A percentile compares a stretch with the other conserved stretches of the same genome.
These are phyloP conservation scores for Alviniconcha marisindica DNA, from an alignment of 1,140 invertebrate genomes.

Conservation along the genomic window DNA sequence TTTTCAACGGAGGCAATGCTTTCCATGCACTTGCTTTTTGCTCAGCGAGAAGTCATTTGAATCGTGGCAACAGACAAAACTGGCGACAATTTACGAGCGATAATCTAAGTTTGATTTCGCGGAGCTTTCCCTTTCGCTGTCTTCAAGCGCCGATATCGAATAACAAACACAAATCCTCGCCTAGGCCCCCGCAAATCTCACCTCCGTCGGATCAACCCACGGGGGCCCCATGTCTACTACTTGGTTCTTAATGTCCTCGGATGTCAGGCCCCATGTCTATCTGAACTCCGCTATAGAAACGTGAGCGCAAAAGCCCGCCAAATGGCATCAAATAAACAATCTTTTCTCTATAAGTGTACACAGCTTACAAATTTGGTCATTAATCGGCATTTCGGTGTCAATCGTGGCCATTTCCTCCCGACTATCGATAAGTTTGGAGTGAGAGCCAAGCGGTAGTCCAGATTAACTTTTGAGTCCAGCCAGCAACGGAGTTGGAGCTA, in stretches of 20 bases:
- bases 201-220: background rate
- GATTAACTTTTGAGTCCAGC: background rate
- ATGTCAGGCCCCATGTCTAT: too few species aligned
- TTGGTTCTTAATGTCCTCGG: too few species aligned
- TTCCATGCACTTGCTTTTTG: too few species aligned
- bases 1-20: too few species aligned
- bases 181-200: background rate
- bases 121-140: background rate
- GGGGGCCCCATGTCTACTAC: too few species aligned
- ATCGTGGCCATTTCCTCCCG: background rate
- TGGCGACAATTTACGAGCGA: background rate
- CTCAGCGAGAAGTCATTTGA: too few species aligned
- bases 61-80: background rate
- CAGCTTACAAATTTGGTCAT: constrained; percentile 21
- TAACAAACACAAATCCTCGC: background rate
- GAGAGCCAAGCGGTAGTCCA: background rate
- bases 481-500: background rate
- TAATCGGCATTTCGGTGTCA: constrained; percentile 22
- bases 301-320: background rate
- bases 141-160: background rate
- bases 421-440: constrained; percentile 10
- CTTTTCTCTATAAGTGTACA: background rate
- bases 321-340: background rate
- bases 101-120: background rate
- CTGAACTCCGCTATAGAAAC: background rate